Evolutionary conservation across 2,888 invertebrate species (phyloP), one percentile per base, ranked within the genome.

Genomic region (Acrobasis repandana): DNA sequence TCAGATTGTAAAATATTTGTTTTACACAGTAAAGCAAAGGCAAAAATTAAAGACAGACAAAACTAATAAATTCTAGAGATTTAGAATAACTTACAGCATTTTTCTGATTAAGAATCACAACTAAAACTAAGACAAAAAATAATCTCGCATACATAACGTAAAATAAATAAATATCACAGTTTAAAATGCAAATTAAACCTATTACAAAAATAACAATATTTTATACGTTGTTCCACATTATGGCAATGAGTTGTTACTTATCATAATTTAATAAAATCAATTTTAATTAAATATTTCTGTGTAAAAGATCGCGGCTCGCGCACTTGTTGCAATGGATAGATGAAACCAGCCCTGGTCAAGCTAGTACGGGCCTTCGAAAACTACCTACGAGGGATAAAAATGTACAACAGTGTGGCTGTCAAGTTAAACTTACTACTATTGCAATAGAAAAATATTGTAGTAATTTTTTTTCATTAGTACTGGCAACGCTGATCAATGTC

Each of bases 141-240:
- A 77, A 65, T 68, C 65, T 72, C n/a, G 67, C 60, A 68, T 70
- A 75, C 86, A 88, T 88, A 61, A 63, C 43, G 54, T 65, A 68
- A 65, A 61, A 60, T 60, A 66, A 61, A 56, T 62, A 67, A 71
- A 65, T 79, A 84, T 82, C 81, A 82, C 82, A 83, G 82, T 62
- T 67, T 57, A 64, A 73, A 74, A 77, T 73, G 72, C 69, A 73
- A 63, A 52, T 56, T 49, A n/a, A 18, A 49, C 56, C 49, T 0
- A 62, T 61, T 57, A 60, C 50, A 58, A 56, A 9, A 20, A 8
- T 36, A 50, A 38, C 52, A 48, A 34, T 51, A 9, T 43, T 48
- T 51, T 49, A 43, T 60, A 61, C 63, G 48, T 60, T 61, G 34
- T 52, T 60, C 48, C 59, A 61, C 68, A 68, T 68, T 60, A 61